Percentiles rank a stretch among this genome's conserved stretches.
Conservation (phyloP, 1,140 invertebrate genomes). For the Streblospio benedicti region DNA sequence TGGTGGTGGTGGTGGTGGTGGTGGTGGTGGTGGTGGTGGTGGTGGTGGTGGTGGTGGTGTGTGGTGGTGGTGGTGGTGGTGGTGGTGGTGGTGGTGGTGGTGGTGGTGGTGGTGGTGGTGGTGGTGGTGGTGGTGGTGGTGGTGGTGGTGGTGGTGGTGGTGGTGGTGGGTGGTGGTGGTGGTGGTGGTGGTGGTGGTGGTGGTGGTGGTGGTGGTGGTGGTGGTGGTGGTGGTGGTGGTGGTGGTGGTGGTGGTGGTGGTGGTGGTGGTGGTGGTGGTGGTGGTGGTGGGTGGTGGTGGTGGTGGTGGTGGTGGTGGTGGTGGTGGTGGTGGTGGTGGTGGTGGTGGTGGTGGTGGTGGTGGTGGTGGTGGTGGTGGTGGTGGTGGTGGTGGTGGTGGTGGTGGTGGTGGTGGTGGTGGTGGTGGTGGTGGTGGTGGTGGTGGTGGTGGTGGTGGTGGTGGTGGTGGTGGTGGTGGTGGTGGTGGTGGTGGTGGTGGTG, state of each 20-base stretch:
- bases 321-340: slow-evolving; percentile 9
- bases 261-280: slow-evolving; percentile 8
- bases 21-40: slow-evolving; percentile 8
- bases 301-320: slow-evolving; percentile 5
- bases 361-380: slow-evolving; percentile 5
- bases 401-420: slow-evolving; percentile 11
- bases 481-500: background rate
- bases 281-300: slow-evolving; percentile 6
- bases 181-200: slow-evolving; percentile 4
- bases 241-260: slow-evolving; percentile 9
- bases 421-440: slow-evolving; percentile 10
- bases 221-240: slow-evolving; percentile 9
- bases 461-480: slow-evolving; percentile 9
- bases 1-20: slow-evolving; percentile 8
- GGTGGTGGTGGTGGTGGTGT: slow-evolving; percentile 8
- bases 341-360: background rate
- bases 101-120: slow-evolving; percentile 2
- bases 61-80: background rate
- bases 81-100: background rate
- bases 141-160: slow-evolving; percentile 1
- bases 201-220: slow-evolving; percentile 8
- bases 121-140: slow-evolving; percentile 5
- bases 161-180: slow-evolving; percentile 2
- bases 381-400: slow-evolving; percentile 1
- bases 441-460: slow-evolving; percentile 11